A percentile compares a stretch with the other conserved stretches of the same genome.
These are phyloP conservation scores for Caloenas nicobarica DNA, from an alignment of 2,113 vertebrate species.

Conservation along the genomic window DNA sequence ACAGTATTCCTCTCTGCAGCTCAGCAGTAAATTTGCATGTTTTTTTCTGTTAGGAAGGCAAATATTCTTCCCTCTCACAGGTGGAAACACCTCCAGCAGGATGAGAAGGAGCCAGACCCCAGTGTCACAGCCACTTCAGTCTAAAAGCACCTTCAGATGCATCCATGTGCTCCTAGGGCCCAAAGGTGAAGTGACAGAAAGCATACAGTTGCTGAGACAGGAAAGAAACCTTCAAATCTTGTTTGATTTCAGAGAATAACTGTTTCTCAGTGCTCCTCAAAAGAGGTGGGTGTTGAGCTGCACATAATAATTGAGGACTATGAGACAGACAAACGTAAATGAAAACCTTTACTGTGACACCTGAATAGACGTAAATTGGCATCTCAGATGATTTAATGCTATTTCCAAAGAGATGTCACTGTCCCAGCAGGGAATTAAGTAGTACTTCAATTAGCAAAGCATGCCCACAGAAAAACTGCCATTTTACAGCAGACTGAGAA, in stretches of 20 bases:
- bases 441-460: not conserved
- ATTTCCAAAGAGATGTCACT: not conserved
- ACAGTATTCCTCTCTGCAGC: not conserved
- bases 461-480: not conserved
- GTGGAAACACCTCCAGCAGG: not conserved
- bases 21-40: not conserved
- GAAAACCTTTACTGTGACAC: not conserved
- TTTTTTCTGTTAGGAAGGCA: not conserved
- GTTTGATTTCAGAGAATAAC: not conserved
- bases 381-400: not conserved
- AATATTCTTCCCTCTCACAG: not conserved
- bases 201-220: not conserved
- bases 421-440: not conserved
- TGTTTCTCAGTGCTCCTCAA: not conserved
- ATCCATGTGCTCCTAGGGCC: not conserved
- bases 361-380: not conserved
- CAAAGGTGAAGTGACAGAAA: not conserved
- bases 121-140: not conserved
- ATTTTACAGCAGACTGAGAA: not conserved
- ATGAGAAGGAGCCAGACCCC: not conserved
- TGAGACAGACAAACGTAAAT: not conserved
- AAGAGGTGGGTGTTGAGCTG: not conserved
- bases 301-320: not conserved
- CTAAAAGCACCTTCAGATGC: not conserved
- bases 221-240: not conserved